Evolutionary conservation across 2,113 vertebrate genomes (phyloP), one percentile per base, ranked within the genome.

Genomic region (Trichechus manatus): DNA sequence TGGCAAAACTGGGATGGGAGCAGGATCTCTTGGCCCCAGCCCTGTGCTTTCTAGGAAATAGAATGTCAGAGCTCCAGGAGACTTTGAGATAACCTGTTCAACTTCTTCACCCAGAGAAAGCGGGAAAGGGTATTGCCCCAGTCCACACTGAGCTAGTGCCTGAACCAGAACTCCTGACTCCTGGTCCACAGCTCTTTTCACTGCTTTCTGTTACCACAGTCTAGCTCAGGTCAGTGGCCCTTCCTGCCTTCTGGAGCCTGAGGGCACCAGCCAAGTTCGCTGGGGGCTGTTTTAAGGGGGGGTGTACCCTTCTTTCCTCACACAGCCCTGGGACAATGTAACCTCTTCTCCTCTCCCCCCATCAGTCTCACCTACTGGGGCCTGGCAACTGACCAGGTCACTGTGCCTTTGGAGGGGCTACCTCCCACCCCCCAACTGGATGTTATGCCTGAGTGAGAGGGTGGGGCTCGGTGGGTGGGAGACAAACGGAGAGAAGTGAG

Each of bases 401-500:
- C 91, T 27, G n/a, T 56, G 83, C 64, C 78, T 77, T 64, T 75
- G 9, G 27, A 77, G 20, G 66, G n/a, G 53, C 80, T 42, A 31
- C 47, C 22, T 64, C 59, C 82, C 74, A 83, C 89, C 75, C 78
- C 87, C 33, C 61, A 94, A n/a, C 33, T 89, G 72, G 25, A 44
- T 86, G 22, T 29, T 72, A 68, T 31, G 92, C 81, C 79, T 93
- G 53, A 89, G 83, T 56, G 91, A 91, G 78, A 93, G 85, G 97
- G 97, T 96, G 97, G 94, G 91, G 96, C 95, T 56, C 19, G 5
- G 89, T 13, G 36, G 86, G 94, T 89, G 91, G 93, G 91, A 96
- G 95, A 97, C 98, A 97, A 98, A 97, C 36, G 91, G 94, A 87
- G 94, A 87, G 96, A 96, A 97, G 96, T 97, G 93, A 91, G 94